These are phyloP conservation scores for Mycteria americana DNA, from an alignment of 2,797 vertebrate genomes.

Conservation along the genomic window DNA sequence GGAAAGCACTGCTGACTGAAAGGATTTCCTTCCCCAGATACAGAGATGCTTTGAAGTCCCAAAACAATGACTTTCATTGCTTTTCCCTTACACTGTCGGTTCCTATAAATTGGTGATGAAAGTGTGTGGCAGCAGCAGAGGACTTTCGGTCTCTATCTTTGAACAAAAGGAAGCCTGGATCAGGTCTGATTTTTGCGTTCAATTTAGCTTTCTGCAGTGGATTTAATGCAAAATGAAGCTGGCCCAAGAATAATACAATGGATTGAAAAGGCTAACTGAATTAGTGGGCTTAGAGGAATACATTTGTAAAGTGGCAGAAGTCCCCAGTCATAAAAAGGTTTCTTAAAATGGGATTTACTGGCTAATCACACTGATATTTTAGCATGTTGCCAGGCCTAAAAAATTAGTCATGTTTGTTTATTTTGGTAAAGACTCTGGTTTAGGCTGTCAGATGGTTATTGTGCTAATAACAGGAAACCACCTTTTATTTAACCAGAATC, in stretches of 20 bases:
- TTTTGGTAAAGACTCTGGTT: slow-evolving; percentile 75
- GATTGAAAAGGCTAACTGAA: slow-evolving; percentile 88
- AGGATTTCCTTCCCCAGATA: slow-evolving; percentile 86
- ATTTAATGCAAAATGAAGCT: slow-evolving; percentile 86
- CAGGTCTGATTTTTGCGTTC: slow-evolving; percentile 82
- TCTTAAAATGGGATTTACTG: slow-evolving; percentile 84
- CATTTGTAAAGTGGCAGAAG: slow-evolving; percentile 88
- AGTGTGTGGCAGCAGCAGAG: slow-evolving; percentile 81
- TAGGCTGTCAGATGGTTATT: slow-evolving; percentile 63
- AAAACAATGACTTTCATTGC: slow-evolving; percentile 88
- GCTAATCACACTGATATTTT: slow-evolving; percentile 84
- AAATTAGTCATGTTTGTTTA: slow-evolving; percentile 80
- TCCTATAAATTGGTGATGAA: slow-evolving; percentile 88
- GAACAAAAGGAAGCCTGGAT: slow-evolving; percentile 84
- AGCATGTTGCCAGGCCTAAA: slow-evolving; percentile 77
- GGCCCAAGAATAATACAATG: slow-evolving; percentile 84
- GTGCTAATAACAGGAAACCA: slow-evolving; percentile 37
- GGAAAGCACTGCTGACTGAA: slow-evolving; percentile 84
- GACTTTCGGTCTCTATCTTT: slow-evolving; percentile 81
- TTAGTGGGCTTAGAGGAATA: slow-evolving; percentile 86
- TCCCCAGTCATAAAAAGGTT: slow-evolving; percentile 83
- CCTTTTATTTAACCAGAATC: slow-evolving; percentile 59
- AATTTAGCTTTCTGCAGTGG: slow-evolving; percentile 85
- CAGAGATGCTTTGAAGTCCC: slow-evolving; percentile 85
- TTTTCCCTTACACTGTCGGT: slow-evolving; percentile 80